phyloP scores from a whole-genome alignment of 2,888 invertebrate species.

The Eurytoma adleriae region DNA sequence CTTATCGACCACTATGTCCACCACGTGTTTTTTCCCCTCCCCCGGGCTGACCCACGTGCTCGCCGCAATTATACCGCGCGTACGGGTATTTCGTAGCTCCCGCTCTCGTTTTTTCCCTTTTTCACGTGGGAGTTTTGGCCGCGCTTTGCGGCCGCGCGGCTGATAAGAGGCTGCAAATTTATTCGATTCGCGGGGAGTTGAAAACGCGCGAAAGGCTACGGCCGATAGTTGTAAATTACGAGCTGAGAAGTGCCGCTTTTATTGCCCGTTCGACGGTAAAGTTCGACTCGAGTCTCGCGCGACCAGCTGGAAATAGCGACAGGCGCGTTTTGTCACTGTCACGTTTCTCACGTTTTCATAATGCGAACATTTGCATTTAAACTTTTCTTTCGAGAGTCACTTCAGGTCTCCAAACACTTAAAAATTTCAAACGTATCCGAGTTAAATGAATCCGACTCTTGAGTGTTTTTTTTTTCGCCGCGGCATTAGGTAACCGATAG shows the following conservation, averaged over 20 bases:
- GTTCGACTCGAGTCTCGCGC: no score
- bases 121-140: background rate
- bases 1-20: slow-evolving; percentile 28
- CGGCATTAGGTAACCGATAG: no score
- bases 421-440: no score
- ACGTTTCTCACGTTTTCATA: no score
- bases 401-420: no score
- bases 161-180: background rate
- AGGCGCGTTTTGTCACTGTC: no score
- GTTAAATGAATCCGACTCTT: no score
- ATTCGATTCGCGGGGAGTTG: background rate
- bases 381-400: no score
- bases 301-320: no score
- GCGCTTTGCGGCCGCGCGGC: background rate
- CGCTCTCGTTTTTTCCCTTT: background rate
- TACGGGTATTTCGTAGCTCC: background rate
- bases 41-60: background rate
- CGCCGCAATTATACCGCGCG: background rate
- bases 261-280: no score
- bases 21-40: slow-evolving; percentile 21
- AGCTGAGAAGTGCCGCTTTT: slow-evolving; percentile 23
- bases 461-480: no score
- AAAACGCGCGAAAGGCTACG: background rate
- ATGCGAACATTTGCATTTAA: background rate
- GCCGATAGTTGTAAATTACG: slow-evolving; percentile 14